These are phyloP conservation scores for Lynx canadensis DNA, from an alignment of 2,113 vertebrate genomes.

Conservation along the genomic window DNA sequence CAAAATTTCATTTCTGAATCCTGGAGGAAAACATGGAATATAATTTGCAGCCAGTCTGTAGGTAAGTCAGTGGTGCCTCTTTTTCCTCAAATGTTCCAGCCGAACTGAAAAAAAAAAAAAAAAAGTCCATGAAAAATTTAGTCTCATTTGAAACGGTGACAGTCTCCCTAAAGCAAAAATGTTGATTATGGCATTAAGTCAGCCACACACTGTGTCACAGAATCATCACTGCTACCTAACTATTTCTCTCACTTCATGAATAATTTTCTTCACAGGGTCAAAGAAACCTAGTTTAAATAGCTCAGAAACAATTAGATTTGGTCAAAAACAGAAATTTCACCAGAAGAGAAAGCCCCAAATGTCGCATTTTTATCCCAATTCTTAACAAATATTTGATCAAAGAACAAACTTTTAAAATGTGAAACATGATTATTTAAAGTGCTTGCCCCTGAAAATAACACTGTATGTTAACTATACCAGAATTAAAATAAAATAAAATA, in stretches of 20 bases:
- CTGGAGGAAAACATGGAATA: slow-evolving; percentile 78
- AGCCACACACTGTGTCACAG: slow-evolving; percentile 7
- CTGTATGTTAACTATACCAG: not conserved
- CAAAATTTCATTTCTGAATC: slow-evolving; percentile 83
- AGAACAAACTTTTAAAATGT: not conserved
- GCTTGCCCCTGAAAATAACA: not conserved
- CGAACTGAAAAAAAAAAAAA: slow-evolving; percentile 74
- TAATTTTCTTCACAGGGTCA: not conserved
- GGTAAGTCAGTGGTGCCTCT: slow-evolving; percentile 79
- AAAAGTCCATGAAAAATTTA: not conserved
- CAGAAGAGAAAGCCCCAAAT: not conserved
- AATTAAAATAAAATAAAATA: not conserved
- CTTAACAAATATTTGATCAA: not conserved
- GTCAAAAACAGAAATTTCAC: not conserved
- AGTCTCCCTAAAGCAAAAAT: slow-evolving; percentile 79
- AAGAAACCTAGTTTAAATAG: not conserved
- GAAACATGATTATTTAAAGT: slow-evolving; percentile 12
- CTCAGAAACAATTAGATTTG: not conserved
- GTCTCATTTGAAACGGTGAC: slow-evolving; percentile 79
- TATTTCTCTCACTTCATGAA: not conserved
- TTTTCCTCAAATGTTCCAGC: slow-evolving; percentile 83
- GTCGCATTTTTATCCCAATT: not conserved
- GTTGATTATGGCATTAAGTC: slow-evolving; percentile 38
- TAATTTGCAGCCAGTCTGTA: slow-evolving; percentile 82
- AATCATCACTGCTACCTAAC: not conserved